These are phyloP conservation scores for Caenorhabditis sp. DNA, from an alignment of 2,888 invertebrate genomes.

Conservation along the genomic window DNA sequence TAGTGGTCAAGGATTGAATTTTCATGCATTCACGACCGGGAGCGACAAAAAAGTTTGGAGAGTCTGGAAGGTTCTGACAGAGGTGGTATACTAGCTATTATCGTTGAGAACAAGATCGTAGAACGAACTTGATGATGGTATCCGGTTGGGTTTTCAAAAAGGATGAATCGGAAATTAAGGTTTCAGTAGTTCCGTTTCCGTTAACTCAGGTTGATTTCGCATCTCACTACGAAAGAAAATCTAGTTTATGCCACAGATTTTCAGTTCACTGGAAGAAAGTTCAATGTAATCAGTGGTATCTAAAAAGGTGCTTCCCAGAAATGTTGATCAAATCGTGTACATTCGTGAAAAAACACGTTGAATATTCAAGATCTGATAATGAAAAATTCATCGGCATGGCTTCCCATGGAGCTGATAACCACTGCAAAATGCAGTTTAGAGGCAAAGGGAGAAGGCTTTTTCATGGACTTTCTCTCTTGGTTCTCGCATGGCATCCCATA, in stretches of 20 bases:
- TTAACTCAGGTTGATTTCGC: too few species aligned
- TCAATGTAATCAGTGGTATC: background rate
- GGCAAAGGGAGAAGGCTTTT: background rate
- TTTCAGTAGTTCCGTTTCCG: background rate
- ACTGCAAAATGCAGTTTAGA: constrained; percentile 20
- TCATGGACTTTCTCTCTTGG: constrained; percentile 7
- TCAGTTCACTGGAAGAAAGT: background rate
- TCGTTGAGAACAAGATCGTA: background rate
- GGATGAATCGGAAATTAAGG: background rate
- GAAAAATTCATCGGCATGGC: constrained; percentile 44
- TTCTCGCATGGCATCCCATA: constrained; percentile 60
- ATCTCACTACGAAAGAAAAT: too few species aligned
- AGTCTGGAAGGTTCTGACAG: too few species aligned
- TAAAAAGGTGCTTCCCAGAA: constrained; percentile 12
- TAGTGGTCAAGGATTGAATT: too few species aligned
- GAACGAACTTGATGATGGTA: background rate
- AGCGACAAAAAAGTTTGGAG: too few species aligned
- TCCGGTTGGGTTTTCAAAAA: background rate
- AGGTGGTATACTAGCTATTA: too few species aligned
- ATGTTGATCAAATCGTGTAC: constrained; percentile 38
- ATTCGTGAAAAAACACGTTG: constrained; percentile 45
- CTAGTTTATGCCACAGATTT: too few species aligned
- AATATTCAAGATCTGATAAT: constrained; percentile 31
- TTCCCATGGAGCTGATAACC: constrained; percentile 52
- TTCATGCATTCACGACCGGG: too few species aligned